phyloP scores from a whole-genome alignment of 2,113 vertebrate genomes.

The Sprattus sprattus region DNA sequence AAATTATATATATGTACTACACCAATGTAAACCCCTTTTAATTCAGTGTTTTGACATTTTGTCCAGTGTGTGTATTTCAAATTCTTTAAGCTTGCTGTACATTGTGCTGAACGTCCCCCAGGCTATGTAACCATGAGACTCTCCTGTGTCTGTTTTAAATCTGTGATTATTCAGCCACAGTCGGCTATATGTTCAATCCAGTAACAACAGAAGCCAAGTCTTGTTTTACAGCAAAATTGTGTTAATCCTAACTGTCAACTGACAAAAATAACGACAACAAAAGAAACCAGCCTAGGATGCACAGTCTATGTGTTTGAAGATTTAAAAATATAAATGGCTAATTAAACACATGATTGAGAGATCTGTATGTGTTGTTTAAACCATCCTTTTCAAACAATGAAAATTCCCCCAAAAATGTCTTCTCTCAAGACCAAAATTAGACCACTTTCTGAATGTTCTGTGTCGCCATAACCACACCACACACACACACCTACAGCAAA shows the following conservation, averaged over 20 bases:
- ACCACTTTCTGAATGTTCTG: background rate
- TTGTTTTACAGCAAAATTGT: slow-evolving; percentile 42
- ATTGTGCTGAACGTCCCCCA: background rate
- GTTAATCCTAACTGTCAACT: background rate
- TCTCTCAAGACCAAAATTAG: background rate
- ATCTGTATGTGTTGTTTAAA: background rate
- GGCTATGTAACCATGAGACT: background rate
- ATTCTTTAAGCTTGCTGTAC: background rate
- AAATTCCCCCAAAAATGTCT: background rate
- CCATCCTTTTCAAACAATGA: background rate
- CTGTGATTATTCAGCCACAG: background rate
- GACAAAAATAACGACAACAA: background rate
- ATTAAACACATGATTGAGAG: background rate
- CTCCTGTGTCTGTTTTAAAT: background rate
- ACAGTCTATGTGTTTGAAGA: background rate
- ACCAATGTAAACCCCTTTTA: background rate
- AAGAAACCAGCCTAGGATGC: background rate
- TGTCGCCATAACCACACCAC: background rate
- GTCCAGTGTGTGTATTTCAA: background rate
- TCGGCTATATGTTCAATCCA: background rate
- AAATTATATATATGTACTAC: background rate
- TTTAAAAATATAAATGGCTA: background rate
- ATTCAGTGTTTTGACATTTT: slow-evolving; percentile 1
- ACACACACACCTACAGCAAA: background rate
- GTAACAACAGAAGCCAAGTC: slow-evolving; percentile 11